Percentiles rank a stretch among this genome's conserved stretches.
Conservation (phyloP, 2,113 vertebrate species). For the Leucosticte australis region DNA sequence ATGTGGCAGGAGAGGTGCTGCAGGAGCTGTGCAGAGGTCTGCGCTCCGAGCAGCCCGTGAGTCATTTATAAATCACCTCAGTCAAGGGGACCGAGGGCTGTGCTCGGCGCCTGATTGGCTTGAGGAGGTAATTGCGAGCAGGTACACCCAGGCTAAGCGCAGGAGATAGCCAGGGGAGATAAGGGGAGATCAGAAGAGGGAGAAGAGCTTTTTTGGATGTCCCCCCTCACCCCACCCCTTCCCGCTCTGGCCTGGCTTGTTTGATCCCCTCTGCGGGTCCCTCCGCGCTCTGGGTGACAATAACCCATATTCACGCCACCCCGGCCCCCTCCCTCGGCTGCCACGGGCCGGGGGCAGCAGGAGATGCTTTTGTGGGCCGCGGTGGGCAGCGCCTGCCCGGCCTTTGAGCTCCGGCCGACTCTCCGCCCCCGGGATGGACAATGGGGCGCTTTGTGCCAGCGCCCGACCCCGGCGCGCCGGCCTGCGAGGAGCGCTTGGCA, state of each 20-base stretch:
- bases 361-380: conserved; percentile 48
- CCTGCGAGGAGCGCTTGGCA: conserved; percentile 44
- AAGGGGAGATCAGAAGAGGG: conserved; percentile 75
- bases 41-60: conserved; percentile 70
- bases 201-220: conserved; percentile 74
- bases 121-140: conserved; percentile 74
- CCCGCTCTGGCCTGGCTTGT: conserved; percentile 41
- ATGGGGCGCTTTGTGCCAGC: conserved; percentile 70
- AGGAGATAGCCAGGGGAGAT: conserved; percentile 79
- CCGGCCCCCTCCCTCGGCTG: not conserved
- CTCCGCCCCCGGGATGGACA: conserved; percentile 56
- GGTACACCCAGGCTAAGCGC: conserved; percentile 73
- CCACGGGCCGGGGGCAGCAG: not conserved
- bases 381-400: conserved; percentile 10
- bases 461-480: not conserved
- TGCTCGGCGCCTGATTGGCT: conserved; percentile 78
- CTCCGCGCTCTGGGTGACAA: conserved; percentile 71
- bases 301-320: conserved; percentile 72
- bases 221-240: conserved; percentile 23
- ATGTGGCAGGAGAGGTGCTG: conserved; percentile 70
- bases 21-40: conserved; percentile 67
- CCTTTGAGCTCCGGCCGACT: conserved; percentile 1
- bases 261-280: conserved; percentile 76
- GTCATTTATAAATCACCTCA: conserved; percentile 83
- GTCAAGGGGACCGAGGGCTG: conserved; percentile 74